Base-by-base conservation (phyloP, 2,113 vertebrate species). In the Periophthalmus modestus region DNA sequence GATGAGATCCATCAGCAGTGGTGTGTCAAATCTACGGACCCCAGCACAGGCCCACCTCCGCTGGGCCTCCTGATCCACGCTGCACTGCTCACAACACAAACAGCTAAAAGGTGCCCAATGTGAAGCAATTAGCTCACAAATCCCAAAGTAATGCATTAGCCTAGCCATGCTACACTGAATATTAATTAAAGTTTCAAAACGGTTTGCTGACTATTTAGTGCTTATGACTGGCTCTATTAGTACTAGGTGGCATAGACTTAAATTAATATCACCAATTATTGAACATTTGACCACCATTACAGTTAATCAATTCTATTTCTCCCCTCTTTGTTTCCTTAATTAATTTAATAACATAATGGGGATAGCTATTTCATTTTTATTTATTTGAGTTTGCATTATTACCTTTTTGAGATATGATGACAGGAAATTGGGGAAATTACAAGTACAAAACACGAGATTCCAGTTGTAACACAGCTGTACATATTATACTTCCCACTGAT, bases 1-100 rank as follows among this genome's bases (percentile, higher is more conserved):
- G 89, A 93, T 91, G 91, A 93, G 91, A 94, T 93, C 92, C 90
- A 93, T 93, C 91, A 92, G 88, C 91, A 92, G 88, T 92, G 89
- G 89, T 87, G 89, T 91, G 91, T 92, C 91, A 93, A 92, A 93
- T 93, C 90, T 87, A 82, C 89, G 80, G 59, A 69, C 87, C 83
- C 74, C 84, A 88, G 87, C 82, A 83, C 80, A 83, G 74, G 73
- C 50, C n/a, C 73, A 71, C 76, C 61, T 21, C 52, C 6, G 33
- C 74, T 63, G 74, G 72, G 73, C 83, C 79, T 77, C 78, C 72
- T 61, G 62, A 82, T 43, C 62, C 62, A 65, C 62, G 34, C 62
- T 65, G 33, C 57, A 59, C 10, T 18, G 19, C 33, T 43, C 19
- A 43, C 62, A 65, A 39, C 62, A 65, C 62, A 65, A 65, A 65